Percentiles rank a stretch among this genome's conserved stretches.
phyloP scores from a whole-genome alignment of 2,113 vertebrate species.

The Romanogobio albipinnatus region DNA sequence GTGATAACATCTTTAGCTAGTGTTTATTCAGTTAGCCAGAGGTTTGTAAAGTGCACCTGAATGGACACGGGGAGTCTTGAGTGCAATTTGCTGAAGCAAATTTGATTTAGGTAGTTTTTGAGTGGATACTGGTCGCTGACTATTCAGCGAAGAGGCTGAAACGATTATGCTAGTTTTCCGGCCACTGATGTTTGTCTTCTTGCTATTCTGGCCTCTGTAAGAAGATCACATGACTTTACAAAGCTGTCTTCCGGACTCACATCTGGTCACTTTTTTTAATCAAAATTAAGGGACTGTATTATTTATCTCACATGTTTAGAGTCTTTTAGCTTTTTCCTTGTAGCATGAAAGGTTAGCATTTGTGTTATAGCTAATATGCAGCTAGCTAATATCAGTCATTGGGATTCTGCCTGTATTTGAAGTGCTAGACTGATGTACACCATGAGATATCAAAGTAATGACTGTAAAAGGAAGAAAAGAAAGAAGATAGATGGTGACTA shows the following conservation, averaged over 20 bases:
- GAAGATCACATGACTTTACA: slow-evolving; percentile 21
- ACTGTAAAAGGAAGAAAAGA: not conserved
- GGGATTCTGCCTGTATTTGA: not conserved
- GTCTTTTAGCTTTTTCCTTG: not conserved
- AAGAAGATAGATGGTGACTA: slow-evolving; percentile 26
- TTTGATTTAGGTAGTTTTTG: slow-evolving; percentile 57
- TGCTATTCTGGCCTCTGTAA: not conserved
- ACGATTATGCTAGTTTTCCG: slow-evolving; percentile 47
- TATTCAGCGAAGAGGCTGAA: slow-evolving; percentile 28
- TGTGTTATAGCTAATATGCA: not conserved
- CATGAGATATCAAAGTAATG: not conserved
- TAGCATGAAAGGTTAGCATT: not conserved
- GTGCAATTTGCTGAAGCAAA: slow-evolving; percentile 58
- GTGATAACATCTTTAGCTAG: slow-evolving; percentile 39
- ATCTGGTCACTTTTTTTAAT: not conserved
- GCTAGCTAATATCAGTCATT: not conserved
- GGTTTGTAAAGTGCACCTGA: slow-evolving; percentile 58
- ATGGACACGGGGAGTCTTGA: slow-evolving; percentile 51
- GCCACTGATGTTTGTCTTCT: slow-evolving; percentile 23
- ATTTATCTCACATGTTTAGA: not conserved
- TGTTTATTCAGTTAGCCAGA: slow-evolving; percentile 49
- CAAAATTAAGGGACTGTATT: not conserved
- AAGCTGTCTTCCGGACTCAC: not conserved
- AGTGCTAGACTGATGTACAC: not conserved
- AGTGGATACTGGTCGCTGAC: slow-evolving; percentile 47